phyloP scores from a whole-genome alignment of 2,888 invertebrate species.

The Chironomus riparius region DNA sequence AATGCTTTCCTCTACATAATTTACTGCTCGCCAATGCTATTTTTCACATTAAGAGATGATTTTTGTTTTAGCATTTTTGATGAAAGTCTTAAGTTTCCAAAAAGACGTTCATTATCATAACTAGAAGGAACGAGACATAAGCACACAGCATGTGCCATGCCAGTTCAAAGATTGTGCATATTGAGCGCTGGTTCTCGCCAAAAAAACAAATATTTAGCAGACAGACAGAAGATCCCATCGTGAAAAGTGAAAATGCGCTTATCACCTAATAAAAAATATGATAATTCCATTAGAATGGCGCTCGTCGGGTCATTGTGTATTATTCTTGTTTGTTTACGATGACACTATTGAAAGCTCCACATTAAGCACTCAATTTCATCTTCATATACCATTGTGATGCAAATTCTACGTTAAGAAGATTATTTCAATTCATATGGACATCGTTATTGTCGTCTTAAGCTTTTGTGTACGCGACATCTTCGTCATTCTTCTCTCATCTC shows the following conservation, averaged over 20 bases:
- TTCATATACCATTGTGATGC: slow-evolving; percentile 17
- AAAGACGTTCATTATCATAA: too few relatives aligned
- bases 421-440: slow-evolving; percentile 18
- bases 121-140: too few relatives aligned
- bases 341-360: slow-evolving; percentile 15
- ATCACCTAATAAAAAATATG: slow-evolving; percentile 22
- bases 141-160: too few relatives aligned
- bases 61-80: too few relatives aligned
- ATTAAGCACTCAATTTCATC: slow-evolving; percentile 17
- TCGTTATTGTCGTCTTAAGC: not conserved
- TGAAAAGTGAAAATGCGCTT: not conserved
- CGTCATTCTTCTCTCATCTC: too few relatives aligned
- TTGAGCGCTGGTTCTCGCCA: too few relatives aligned
- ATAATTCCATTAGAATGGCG: not conserved
- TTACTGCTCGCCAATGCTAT: too few relatives aligned
- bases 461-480: too few relatives aligned
- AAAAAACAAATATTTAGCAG: not conserved
- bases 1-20: too few relatives aligned
- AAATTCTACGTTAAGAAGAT: slow-evolving; percentile 23
- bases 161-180: too few relatives aligned
- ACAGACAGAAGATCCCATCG: not conserved
- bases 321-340: not conserved
- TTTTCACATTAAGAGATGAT: too few relatives aligned
- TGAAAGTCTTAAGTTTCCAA: too few relatives aligned
- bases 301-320: not conserved